Evolutionary conservation across 1,140 invertebrate genomes (phyloP), one percentile per base, ranked within the genome.

Genomic region (Forficula auricularia): DNA sequence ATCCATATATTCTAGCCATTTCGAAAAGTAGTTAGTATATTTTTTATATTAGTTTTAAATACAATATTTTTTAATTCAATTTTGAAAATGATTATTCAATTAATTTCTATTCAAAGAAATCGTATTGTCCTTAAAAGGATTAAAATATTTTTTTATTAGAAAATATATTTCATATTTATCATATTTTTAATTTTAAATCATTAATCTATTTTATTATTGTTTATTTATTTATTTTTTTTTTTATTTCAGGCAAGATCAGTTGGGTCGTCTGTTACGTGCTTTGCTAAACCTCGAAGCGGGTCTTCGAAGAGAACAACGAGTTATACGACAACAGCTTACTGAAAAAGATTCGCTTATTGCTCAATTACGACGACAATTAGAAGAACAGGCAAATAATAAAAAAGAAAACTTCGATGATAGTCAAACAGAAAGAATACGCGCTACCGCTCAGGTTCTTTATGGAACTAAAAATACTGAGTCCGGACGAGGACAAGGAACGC

Each of bases 271-370:
- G 12, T 59, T 82, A 2, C 65, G 77, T 10, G 75, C 77, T 1
- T 56, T 83, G 18, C 63, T 81, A 9, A 64, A 76, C 14, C 66
- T 82, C 12, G 78, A 83, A 53, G 73, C 76, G 0, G 62, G 75
- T n/a, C 58, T 82, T 2, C 70, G 72, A n/a, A 70, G 75, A 52
- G 79, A 83, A 55, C 77, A 82, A 52, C 75, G 76, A 51, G 71
- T 69, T 48, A 79, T 83, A 32, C 67, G 70, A 27, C 68, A 71
- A 32, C 66, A 75, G 39, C 62, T 83, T 2, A 65, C 68, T 31
- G 75, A 77, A 50, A 79, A 79, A 53, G 78, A 27, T 27, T 27
- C 10, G 10, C 18, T 37, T 15, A 14, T 16, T 16, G 6, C n/a
- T 35, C 12, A 13, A 35, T 16, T 35, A n/a, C 12, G 15, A 35